phyloP scores from a whole-genome alignment of 2,888 invertebrate genomes.

The Hyles lineata region DNA sequence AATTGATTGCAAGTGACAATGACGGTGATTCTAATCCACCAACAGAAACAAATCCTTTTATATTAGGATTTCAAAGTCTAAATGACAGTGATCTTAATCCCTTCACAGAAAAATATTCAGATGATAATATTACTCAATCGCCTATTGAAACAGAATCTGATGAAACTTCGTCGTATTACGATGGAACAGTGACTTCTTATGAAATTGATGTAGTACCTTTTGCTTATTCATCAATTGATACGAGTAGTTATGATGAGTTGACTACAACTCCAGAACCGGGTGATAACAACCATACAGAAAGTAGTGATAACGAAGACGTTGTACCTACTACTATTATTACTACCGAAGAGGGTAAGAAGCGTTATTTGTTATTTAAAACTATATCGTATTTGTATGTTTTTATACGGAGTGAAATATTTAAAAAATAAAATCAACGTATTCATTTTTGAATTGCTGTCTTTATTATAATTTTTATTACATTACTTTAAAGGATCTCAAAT shows the following conservation, averaged over 20 bases:
- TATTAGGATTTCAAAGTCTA: neutral
- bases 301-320: neutral
- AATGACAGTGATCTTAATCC: neutral
- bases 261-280: neutral
- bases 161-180: neutral
- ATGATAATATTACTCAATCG: neutral
- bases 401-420: too few species aligned
- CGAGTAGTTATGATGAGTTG: neutral
- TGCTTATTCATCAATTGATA: neutral
- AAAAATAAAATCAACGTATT: too few species aligned
- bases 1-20: neutral
- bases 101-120: neutral
- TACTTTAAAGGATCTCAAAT: neutral
- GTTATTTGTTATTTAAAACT: neutral
- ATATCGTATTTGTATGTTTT: too few species aligned
- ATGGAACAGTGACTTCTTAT: neutral
- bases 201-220: neutral
- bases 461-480: neutral
- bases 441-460: neutral
- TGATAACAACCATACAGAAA: neutral
- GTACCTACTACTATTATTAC: neutral
- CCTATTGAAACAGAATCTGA: neutral
- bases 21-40: neutral
- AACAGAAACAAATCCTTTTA: slow-evolving; percentile 6
- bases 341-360: slow-evolving; percentile 2